Evolutionary conservation across 1,140 invertebrate species (phyloP), one percentile per base, ranked within the genome.

Genomic region (Glossosoma conforme): DNA sequence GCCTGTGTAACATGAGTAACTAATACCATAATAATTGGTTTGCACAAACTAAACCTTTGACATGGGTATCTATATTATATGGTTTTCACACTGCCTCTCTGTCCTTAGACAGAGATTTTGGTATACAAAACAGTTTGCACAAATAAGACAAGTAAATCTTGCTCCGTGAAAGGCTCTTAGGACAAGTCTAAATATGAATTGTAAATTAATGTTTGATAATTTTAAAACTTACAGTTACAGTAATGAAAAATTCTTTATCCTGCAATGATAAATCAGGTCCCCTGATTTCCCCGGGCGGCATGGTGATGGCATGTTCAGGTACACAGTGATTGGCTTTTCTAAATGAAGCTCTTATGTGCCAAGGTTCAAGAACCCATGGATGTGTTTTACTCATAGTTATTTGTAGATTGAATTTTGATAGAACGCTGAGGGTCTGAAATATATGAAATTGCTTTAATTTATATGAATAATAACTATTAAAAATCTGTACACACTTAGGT

Each of bases 301-400:
- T 65, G 43, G 77, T 79, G 44, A 95, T 89, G 17, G 82, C 76
- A 56, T 86, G 65, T 40, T 89, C 84, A 1, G 78, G 75, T 10
- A 88, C 81, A 35, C 79, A 60, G 60, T 83, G 78, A 2, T 82
- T 82, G 53, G 72, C 70, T 70, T 81, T 84, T 17, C 90, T 76
- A 44, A 92, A 84, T 19, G 80, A 79, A 14, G 78, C 67, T 61
- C 72, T 79, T 1, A 94, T 68, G 68, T 95, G 91, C 84, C 85
- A 90, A 0, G 83, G 84, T 64, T 92, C 79, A 9, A 95, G 59
- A 2, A 78, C 82, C 91, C 91, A 95, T 0, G 86, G 81, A 46
- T 79, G 74, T 42, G 83, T 76, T 62, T 81, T 79, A 62, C 84
- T 91, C 86, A 95, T 89, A 1, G 73, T 65, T 11, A 93, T 78